phyloP scores from a whole-genome alignment of 2,888 invertebrate genomes.

The Eupithecia inturbata region DNA sequence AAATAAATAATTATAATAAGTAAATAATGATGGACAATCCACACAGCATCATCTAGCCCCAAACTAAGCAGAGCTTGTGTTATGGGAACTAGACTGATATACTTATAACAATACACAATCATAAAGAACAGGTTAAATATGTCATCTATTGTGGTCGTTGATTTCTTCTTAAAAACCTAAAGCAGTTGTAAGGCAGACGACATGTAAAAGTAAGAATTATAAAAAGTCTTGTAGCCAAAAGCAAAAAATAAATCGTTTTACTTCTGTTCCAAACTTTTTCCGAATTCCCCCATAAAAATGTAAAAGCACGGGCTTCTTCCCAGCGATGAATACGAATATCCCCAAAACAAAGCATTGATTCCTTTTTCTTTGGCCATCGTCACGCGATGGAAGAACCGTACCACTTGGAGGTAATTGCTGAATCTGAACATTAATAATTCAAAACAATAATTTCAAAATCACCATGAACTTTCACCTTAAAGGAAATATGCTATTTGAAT shows the following conservation, averaged over 20 bases:
- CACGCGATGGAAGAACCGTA: constrained; percentile 73
- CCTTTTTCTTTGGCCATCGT: constrained; percentile 62
- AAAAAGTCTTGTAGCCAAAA: neutral
- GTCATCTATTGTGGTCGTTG: neutral
- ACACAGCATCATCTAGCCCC: too few relatives aligned
- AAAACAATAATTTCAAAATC: constrained; percentile 67
- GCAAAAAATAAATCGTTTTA: neutral
- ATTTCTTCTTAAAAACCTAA: neutral
- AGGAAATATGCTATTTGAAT: constrained; percentile 1
- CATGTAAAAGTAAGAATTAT: neutral
- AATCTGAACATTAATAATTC: constrained; percentile 64
- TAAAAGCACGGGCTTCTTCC: constrained; percentile 47
- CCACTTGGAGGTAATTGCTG: constrained; percentile 76
- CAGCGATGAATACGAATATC: constrained; percentile 56
- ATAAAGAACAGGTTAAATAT: too few relatives aligned
- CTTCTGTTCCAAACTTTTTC: constrained; percentile 9
- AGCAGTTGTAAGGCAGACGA: neutral
- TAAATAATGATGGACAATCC: too few relatives aligned
- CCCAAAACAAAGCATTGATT: constrained; percentile 60
- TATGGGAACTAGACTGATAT: too few relatives aligned
- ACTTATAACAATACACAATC: too few relatives aligned
- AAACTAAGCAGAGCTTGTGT: too few relatives aligned
- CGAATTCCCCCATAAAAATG: constrained; percentile 30
- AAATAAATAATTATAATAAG: too few relatives aligned
- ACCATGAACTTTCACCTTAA: constrained; percentile 74